Conservation (phyloP, 2,797 vertebrate genomes). For the Macroramphosus scolopax region DNA sequence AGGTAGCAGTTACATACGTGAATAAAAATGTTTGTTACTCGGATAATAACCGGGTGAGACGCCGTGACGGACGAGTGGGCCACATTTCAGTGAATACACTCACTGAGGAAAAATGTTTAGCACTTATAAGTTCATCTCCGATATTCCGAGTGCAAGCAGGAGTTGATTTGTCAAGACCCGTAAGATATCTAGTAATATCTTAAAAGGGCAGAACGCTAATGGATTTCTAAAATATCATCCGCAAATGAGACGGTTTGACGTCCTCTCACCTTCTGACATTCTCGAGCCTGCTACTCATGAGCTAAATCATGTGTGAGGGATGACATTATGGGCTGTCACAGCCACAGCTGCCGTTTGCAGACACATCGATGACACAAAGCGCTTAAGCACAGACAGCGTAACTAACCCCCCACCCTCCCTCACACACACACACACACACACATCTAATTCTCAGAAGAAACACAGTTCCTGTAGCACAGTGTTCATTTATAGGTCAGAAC, state of each 20-base stretch:
- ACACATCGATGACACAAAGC: slow-evolving; percentile 47
- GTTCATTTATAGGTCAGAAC: slow-evolving; percentile 30
- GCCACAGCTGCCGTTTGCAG: slow-evolving; percentile 58
- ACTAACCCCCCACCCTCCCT: slow-evolving; percentile 25
- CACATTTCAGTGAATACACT: no score
- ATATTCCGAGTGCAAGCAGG: not conserved
- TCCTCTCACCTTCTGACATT: slow-evolving; percentile 9
- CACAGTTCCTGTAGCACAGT: slow-evolving; percentile 53
- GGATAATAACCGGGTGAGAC: no score
- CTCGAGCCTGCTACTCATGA: no score
- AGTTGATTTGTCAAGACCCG: no score
- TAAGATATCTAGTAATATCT: no score
- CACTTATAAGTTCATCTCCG: not conserved
- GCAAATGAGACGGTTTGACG: not conserved
- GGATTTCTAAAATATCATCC: no score
- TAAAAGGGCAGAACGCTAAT: no score
- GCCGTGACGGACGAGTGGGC: not conserved
- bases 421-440: slow-evolving; percentile 12
- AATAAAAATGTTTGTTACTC: slow-evolving; percentile 5
- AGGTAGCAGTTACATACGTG: slow-evolving; percentile 30
- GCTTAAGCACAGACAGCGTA: slow-evolving; percentile 50
- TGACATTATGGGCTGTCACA: slow-evolving; percentile 25
- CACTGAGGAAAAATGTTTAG: not conserved
- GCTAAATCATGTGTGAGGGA: no score
- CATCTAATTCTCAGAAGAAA: slow-evolving; percentile 64